Evolutionary conservation across 2,113 vertebrate species (phyloP).

Genomic region (Nasalis larvatus): DNA sequence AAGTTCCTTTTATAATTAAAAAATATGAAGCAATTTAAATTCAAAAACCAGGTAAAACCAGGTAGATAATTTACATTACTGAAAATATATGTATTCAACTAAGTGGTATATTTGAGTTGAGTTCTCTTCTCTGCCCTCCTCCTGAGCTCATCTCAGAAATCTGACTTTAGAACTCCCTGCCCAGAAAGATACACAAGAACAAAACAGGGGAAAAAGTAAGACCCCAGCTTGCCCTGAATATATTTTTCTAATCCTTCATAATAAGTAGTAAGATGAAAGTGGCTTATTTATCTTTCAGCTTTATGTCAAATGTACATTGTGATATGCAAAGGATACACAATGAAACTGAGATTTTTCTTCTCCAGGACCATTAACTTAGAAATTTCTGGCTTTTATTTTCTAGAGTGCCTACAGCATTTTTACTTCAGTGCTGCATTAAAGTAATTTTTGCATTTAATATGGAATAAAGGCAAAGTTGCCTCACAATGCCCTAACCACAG

Average conservation of each 20-base stretch:
- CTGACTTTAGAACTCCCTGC: background rate
- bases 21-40: background rate
- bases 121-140: background rate
- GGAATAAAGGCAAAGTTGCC: conserved; percentile 59
- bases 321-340: conserved; percentile 30
- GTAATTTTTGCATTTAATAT: conserved; percentile 72
- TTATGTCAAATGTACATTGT: conserved; percentile 53
- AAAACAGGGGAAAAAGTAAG: background rate
- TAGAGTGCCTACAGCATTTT: conserved; percentile 62
- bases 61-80: background rate
- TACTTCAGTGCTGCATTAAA: conserved; percentile 69
- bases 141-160: background rate
- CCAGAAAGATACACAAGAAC: background rate
- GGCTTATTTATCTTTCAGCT: conserved; percentile 63
- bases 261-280: conserved; percentile 46
- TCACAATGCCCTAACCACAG: conserved; percentile 62
- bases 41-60: background rate
- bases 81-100: background rate
- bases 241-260: conserved; percentile 46
- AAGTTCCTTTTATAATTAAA: background rate
- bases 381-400: conserved; percentile 63
- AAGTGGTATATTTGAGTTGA: background rate
- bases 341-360: conserved; percentile 51
- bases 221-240: background rate
- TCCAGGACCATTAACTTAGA: conserved; percentile 49